These are phyloP conservation scores for Parambassis ranga DNA, from an alignment of 2,797 vertebrate genomes.

Conservation along the genomic window DNA sequence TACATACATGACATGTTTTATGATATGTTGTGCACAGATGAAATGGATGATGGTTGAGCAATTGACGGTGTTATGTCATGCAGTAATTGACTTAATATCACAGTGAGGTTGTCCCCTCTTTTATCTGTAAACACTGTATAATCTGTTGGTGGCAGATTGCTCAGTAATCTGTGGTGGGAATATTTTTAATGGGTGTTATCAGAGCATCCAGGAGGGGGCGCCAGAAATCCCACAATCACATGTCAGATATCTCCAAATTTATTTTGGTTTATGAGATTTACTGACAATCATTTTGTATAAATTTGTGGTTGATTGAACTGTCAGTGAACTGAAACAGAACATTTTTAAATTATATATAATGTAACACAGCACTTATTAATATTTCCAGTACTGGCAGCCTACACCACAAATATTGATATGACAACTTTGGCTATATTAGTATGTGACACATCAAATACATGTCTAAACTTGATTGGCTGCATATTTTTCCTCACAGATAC, in stretches of 20 bases:
- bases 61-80: too few relatives aligned
- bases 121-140: too few relatives aligned
- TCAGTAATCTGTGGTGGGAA: too few relatives aligned
- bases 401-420: too few relatives aligned
- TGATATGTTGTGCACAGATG: not conserved
- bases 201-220: not conserved
- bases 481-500: not conserved
- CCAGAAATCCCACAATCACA: not conserved
- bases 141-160: too few relatives aligned
- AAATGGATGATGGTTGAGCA: not conserved
- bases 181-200: not conserved
- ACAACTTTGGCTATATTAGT: too few relatives aligned
- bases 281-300: not conserved
- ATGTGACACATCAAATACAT: not conserved
- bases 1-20: not conserved
- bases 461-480: not conserved
- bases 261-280: not conserved
- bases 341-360: too few relatives aligned
- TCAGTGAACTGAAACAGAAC: too few relatives aligned
- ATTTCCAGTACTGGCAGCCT: too few relatives aligned
- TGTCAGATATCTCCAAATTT: not conserved
- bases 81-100: too few relatives aligned
- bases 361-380: too few relatives aligned
- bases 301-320: not conserved
- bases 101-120: too few relatives aligned